Evolutionary conservation across 1,140 invertebrate genomes (phyloP).

Genomic region (Drosophila ogumai): DNA sequence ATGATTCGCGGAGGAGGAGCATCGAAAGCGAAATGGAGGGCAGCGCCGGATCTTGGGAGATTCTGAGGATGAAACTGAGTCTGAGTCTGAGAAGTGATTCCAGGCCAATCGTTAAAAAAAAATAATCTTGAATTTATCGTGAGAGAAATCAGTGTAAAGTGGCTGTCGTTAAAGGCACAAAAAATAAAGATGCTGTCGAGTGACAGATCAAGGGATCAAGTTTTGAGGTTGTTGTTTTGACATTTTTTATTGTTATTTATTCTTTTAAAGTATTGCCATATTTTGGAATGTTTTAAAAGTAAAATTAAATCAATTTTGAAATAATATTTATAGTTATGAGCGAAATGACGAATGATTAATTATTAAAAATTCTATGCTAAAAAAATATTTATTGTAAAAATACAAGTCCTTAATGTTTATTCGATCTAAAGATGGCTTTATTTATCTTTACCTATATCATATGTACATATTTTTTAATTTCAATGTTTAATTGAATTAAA

Average conservation of each 20-base stretch:
- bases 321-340: too few relatives aligned
- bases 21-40: conserved; percentile 63
- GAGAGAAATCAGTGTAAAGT: conserved; percentile 37
- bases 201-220: conserved; percentile 1
- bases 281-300: not conserved
- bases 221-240: not conserved
- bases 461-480: too few relatives aligned
- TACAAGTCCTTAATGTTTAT: too few relatives aligned
- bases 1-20: not conserved
- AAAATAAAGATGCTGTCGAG: conserved; percentile 1
- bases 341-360: too few relatives aligned
- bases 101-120: conserved; percentile 36
- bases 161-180: conserved; percentile 6
- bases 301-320: too few relatives aligned
- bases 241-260: not conserved
- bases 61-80: conserved; percentile 26
- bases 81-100: conserved; percentile 36
- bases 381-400: too few relatives aligned
- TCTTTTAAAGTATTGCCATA: not conserved
- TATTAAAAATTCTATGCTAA: too few relatives aligned
- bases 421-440: too few relatives aligned
- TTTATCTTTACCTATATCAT: too few relatives aligned
- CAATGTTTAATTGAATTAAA: too few relatives aligned
- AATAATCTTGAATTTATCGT: conserved; percentile 47
- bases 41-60: conserved; percentile 7